Percentiles rank a stretch among this genome's conserved stretches.
Conservation (phyloP, 2,888 invertebrate genomes). For the Graphium colonna region DNA sequence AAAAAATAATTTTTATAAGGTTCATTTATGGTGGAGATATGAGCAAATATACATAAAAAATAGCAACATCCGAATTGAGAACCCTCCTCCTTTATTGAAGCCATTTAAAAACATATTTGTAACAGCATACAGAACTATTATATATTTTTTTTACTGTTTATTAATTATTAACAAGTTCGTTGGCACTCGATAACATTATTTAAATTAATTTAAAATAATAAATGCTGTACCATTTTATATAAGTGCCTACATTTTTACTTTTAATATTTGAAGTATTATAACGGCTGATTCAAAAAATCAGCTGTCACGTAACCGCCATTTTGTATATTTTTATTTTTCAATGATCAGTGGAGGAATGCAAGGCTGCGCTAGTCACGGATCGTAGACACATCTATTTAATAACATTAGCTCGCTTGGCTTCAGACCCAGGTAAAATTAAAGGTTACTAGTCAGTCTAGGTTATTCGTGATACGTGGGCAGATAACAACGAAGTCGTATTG, state of each 20-base stretch:
- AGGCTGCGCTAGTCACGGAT: constrained; percentile 34
- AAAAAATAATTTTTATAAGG: too few relatives aligned
- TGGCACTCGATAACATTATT: too few relatives aligned
- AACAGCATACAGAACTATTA: too few relatives aligned
- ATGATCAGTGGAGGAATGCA: constrained; percentile 34
- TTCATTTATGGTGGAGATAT: too few relatives aligned
- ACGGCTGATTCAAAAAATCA: constrained; percentile 18
- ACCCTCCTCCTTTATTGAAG: too few relatives aligned
- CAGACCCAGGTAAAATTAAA: constrained; percentile 25
- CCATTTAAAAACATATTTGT: too few relatives aligned
- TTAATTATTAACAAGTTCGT: too few relatives aligned
- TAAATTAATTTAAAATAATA: too few relatives aligned
- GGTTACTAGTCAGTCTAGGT: constrained; percentile 32
- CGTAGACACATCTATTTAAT: constrained; percentile 20
- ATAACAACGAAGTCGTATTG: constrained; percentile 8
- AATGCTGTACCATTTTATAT: background rate
- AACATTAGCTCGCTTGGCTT: constrained; percentile 24
- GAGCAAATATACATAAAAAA: too few relatives aligned
- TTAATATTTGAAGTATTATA: background rate
- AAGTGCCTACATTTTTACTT: background rate
- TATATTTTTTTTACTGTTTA: too few relatives aligned
- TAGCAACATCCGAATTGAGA: too few relatives aligned
- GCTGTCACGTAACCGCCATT: constrained; percentile 28
- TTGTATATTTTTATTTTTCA: constrained; percentile 30
- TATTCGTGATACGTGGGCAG: constrained; percentile 28